These are phyloP conservation scores for Herpailurus yagouaroundi DNA, from an alignment of 2,113 vertebrate species.

Conservation along the genomic window DNA sequence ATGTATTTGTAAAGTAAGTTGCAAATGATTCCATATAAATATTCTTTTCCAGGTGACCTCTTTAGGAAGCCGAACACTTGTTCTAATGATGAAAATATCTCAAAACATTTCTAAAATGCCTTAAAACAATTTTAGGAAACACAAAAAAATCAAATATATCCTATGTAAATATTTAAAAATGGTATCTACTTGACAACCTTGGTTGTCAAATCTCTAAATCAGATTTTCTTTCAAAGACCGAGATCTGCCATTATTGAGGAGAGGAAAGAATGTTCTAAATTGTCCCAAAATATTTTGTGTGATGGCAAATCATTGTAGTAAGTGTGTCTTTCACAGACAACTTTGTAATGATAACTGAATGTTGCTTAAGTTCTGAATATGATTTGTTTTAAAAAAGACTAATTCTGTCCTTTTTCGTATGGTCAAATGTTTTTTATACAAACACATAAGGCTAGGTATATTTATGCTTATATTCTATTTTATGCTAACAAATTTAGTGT, in stretches of 20 bases:
- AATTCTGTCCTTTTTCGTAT: slow-evolving; percentile 26
- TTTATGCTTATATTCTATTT: slow-evolving; percentile 41
- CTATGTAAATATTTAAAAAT: slow-evolving; percentile 47
- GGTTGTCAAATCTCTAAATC: background rate
- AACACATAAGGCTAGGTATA: background rate
- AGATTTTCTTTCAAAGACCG: background rate
- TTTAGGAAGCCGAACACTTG: background rate
- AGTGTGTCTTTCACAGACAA: background rate
- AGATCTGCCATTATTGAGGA: background rate
- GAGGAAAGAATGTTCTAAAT: background rate
- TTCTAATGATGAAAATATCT: background rate
- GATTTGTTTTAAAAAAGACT: background rate
- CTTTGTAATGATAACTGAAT: background rate
- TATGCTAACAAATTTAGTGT: slow-evolving; percentile 8
- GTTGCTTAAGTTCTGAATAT: background rate
- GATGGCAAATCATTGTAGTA: background rate
- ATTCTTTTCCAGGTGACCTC: slow-evolving; percentile 13
- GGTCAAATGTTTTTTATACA: background rate
- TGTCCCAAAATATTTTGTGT: background rate
- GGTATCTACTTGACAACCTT: background rate
- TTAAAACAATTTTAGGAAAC: slow-evolving; percentile 24
- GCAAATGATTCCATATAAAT: background rate
- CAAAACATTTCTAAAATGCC: slow-evolving; percentile 11
- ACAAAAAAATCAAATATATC: background rate
- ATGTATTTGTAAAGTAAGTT: background rate